Evolutionary conservation across 2,113 vertebrate genomes (phyloP).

Genomic region (Mirounga angustirostris): DNA sequence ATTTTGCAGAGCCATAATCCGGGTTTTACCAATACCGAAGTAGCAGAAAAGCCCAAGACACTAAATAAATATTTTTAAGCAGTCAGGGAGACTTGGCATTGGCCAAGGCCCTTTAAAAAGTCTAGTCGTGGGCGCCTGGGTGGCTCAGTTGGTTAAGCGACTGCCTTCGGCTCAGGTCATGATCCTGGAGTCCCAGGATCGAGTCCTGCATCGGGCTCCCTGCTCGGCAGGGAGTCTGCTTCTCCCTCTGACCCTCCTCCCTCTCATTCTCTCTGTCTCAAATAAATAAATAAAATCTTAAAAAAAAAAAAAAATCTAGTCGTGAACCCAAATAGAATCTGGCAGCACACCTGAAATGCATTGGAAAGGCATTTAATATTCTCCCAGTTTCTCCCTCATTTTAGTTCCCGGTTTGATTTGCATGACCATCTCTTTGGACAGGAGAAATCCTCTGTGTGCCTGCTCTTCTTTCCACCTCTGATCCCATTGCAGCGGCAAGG

Average conservation of each 20-base stretch:
- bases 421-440: not conserved
- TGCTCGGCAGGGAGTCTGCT: no score
- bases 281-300: no score
- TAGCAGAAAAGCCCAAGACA: not conserved
- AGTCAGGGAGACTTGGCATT: not conserved
- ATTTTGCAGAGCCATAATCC: not conserved
- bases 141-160: no score
- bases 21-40: not conserved
- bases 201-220: no score
- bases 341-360: not conserved
- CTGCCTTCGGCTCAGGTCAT: no score
- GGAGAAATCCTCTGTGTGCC: not conserved
- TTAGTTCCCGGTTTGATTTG: not conserved
- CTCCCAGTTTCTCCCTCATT: not conserved
- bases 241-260: no score
- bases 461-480: not conserved
- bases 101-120: not conserved
- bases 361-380: not conserved
- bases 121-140: not conserved
- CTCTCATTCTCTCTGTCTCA: no score
- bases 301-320: not conserved
- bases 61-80: not conserved
- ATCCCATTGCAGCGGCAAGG: not conserved
- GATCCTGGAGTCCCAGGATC: no score
- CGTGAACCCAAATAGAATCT: not conserved